Evolutionary conservation across 2,797 vertebrate genomes (phyloP).

Genomic region (Chelonia mydas): DNA sequence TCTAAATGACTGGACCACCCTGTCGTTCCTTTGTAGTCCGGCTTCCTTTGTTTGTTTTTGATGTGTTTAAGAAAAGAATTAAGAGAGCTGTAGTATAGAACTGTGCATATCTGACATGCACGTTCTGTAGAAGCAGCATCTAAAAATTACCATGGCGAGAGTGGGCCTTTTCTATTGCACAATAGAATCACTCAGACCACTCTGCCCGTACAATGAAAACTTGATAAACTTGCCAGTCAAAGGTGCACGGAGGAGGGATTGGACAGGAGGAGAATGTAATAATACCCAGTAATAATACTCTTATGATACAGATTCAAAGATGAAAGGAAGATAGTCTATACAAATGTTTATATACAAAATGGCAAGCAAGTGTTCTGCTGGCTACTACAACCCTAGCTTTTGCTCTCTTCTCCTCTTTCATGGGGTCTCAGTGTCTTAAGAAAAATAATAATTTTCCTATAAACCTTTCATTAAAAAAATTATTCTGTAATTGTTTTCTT

Average conservation of each 20-base stretch:
- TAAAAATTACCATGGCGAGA: background rate
- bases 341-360: background rate
- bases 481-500: background rate
- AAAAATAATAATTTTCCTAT: background rate
- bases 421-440: background rate
- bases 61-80: background rate
- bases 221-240: background rate
- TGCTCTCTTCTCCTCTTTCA: background rate
- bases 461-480: background rate
- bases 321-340: background rate
- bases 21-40: background rate
- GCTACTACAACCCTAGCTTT: background rate
- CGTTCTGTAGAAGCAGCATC: background rate
- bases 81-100: background rate
- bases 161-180: background rate
- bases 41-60: slow-evolving; percentile 4
- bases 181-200: background rate
- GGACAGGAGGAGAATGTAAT: background rate
- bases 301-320: background rate
- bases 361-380: no score
- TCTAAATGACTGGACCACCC: background rate
- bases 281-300: background rate
- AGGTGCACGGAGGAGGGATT: background rate
- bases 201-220: background rate
- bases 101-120: background rate